Base-by-base conservation (phyloP, 2,888 invertebrate genomes). In the Hydroisotoma schaefferi region DNA sequence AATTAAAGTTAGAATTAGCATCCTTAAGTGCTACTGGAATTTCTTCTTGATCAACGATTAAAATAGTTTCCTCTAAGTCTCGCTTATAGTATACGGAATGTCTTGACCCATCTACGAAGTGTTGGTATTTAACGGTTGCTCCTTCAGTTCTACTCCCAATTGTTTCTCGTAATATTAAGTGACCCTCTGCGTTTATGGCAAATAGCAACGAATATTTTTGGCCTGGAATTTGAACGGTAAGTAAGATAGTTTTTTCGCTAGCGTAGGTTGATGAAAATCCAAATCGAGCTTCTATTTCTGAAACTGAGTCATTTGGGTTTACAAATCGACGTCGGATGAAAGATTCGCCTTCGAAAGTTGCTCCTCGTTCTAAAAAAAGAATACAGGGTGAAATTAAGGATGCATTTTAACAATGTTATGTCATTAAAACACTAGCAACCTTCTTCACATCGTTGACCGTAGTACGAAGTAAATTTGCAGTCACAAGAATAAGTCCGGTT, bases 391-490 rank as follows among this genome's bases (percentile, higher is more conserved):
- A 20, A 18, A n/a, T 33, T 27, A 28, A n/a, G 3, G 10, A 8
- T 15, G 33, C 37, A 18, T 53, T 53, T 52, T 26, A 20, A 18
- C 48, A 46, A 52, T 49, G 8, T 23, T 12, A 49, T 33, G 8
- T 22, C 20, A 43, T 23, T 23, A 23, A 2, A 10, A 25, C 22
- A 2, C 22, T 26, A 18, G 3, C 4, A 74, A 81, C 81, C 82
- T 69, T 90, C 90, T 69, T 87, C 86, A 74, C 93, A 93, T 73
- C 86, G 85, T 72, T 91, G 90, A 15, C 93, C 93, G 70, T 89
- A 87, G 75, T 92, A 94, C 59, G 92, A 93, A 0, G 93, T 93
- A 63, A 88, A 83, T 72, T 90, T 89, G 72, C 93, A 94, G 69
- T 92, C 86, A 74, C 94, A 94, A 10, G 87, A 86, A 69, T 90